Evolutionary conservation across 2,888 invertebrate genomes (phyloP).

Genomic region (Campoplex nolae): DNA sequence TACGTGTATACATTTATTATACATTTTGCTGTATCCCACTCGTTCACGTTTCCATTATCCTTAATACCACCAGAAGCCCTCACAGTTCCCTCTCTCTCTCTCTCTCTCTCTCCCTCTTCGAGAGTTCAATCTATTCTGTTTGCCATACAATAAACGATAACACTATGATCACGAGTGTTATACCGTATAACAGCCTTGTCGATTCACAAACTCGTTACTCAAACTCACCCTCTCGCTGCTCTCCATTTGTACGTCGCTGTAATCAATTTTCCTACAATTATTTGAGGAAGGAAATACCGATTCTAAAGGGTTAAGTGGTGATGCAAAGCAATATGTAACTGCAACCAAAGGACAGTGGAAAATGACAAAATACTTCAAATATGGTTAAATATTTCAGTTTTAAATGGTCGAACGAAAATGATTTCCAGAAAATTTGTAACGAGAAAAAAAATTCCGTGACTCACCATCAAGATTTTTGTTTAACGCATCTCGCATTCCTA

Average conservation of each 20-base stretch:
- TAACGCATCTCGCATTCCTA: neutral
- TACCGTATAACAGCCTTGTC: constrained; percentile 32
- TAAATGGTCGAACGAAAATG: neutral
- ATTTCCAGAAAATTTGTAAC: neutral
- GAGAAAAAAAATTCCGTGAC: neutral
- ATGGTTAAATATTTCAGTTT: neutral
- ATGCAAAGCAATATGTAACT: neutral
- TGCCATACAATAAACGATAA: constrained; percentile 55
- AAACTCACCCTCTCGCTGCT: neutral
- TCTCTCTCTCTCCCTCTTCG: neutral
- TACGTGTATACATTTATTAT: constrained; percentile 10
- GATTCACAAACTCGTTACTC: constrained; percentile 43
- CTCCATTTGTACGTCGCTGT: neutral
- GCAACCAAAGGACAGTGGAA: neutral
- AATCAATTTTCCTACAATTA: constrained; percentile 7
- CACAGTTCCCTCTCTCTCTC: constrained; percentile 4
- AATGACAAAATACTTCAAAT: neutral
- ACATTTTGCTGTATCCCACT: constrained; percentile 45
- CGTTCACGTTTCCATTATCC: constrained; percentile 65
- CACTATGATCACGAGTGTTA: constrained; percentile 32
- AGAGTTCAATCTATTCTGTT: constrained; percentile 54
- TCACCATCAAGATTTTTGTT: neutral
- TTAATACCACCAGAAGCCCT: constrained; percentile 38
- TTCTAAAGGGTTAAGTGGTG: neutral
- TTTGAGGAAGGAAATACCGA: neutral